Base-by-base conservation (phyloP, 2,888 invertebrate species). In the Stratiomys singularior region DNA sequence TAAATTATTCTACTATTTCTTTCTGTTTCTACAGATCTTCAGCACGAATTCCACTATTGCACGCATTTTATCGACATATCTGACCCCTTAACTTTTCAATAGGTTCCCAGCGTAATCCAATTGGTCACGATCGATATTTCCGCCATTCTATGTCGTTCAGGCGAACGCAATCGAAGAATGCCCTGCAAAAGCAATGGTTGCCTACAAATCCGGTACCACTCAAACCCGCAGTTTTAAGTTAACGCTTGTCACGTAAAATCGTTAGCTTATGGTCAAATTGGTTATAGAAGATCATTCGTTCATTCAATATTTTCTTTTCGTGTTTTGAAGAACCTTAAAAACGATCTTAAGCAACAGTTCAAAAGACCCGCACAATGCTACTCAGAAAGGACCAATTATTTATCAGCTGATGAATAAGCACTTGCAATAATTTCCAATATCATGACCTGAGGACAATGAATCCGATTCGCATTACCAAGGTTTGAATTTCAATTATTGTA, bases 71-170 rank as follows among this genome's bases (percentile, higher is more conserved):
- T 37, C 9, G 37, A 37, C 37, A 5, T 37, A 37, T 37, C 37
- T 37, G 60, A 11, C 60, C 60, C 60, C 60, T 67, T 67, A 44
- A 44, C 13, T 37, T 67, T 7, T 67, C 21, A 7, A 1, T 15
- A 30, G 7, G 23, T 67, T 67, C 44, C 30, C 67, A 67, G 15
- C 7, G n/a, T 67, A 7, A 44, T n/a, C 11, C 7, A n/a, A 67
- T n/a, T 67, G 21, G 67, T 67, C 44, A 67, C 67, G 67, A 37
- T 37, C 37, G 9, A 67, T 11, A 21, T 67, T 67, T 67, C 67
- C 44, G 44, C 46, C 46, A 44, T 44, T 9, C 21, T n/a, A 60
- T 60, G 37, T 37, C 21, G 60, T 60, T 60, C 4, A 23, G 5
- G 25, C 52, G 3, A 52, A 52, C 52, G 15, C 4, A 52, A 52